Evolutionary conservation across 2,113 vertebrate genomes (phyloP), one percentile per base, ranked within the genome.

Genomic region (Illadopsis cleaveri): DNA sequence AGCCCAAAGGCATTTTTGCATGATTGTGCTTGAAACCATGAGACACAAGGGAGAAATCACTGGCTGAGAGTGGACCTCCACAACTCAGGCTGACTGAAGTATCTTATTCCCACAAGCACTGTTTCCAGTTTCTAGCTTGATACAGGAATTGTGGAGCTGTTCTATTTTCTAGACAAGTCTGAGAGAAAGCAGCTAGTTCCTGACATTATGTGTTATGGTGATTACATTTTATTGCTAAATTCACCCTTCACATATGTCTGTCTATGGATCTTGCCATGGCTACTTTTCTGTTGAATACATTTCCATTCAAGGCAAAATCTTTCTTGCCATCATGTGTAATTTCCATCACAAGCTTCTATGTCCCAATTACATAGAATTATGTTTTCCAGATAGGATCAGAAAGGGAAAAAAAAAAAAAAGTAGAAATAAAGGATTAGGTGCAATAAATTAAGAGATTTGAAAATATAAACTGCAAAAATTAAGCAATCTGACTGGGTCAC

Each of bases 381-480:
- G 24, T 88, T 93, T 95, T 94, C 42, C 68, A 45, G 40, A 50
- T 24, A 81, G 56, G 35, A 86, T 75, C 35, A 82, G 72, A 70
- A 45, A 57, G 24, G 18, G 8, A 22, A 28, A 18, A 20, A n/a
- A n/a, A n/a, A 40, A n/a, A 88, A 82, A 15, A 30, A 33, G 10
- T 47, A 62, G 22, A 87, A 76, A 91, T 44, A 51, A 92, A 88
- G 40, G 48, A 93, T 93, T 90, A 79, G 57, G 31, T 77, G 53
- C 42, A 82, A 86, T 53, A 57, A 95, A 70, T 66, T 22, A 75
- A 87, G 71, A 78, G 3, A 35, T 82, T 91, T 89, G 57, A 77
- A 94, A 91, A 82, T 40, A 53, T 6, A 82, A 88, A 9, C 15
- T 80, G 50, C 15, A 75, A 86, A 96, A 89, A 60, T 83, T 81